Evolutionary conservation across 2,888 invertebrate genomes (phyloP), one percentile per base, ranked within the genome.

Genomic region (Acrocera orbiculus): DNA sequence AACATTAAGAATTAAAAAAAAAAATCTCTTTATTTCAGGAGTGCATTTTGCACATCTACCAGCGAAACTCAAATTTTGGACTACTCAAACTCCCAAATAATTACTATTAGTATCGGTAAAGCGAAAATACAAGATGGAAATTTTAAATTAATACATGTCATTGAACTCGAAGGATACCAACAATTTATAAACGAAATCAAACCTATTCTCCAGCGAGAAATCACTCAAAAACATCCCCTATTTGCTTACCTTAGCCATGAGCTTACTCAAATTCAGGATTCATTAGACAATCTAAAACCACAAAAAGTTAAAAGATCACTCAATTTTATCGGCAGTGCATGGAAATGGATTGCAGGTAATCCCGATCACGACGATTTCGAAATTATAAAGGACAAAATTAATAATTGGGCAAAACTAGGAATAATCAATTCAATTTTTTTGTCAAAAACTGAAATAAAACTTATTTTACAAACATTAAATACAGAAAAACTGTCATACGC

Each of bases 401-500:
- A 30, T 30, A 36, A 40, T 27, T 39, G 38, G 37, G 36, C 40
- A 5, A 38, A 33, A 32, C 9, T 7, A 14, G 36, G 34, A 16
- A 11, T 39, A 10, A 32, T 40, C 17, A 42, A 40, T 17, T 37
- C 40, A 19, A 23, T 39, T 11, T 34, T 41, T 13, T 25, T 41
- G 15, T 42, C 36, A 15, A 38, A 35, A 24, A 17, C 27, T 30
- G 38, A 42, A 32, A 34, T 37, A 23, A 30, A 29, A 13, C 17
- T 35, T 16, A 31, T 25, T n/a, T 34, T 30, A 16, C 27, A 36
- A 17, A 36, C 40, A 20, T 22, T 44, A 13, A 37, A 42, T n/a
- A 29, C 34, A 16, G 39, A 37, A 27, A 38, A 40, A 32, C 37
- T 44, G 14, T 37, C 37, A 3, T 42, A 32, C 34, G 26, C 38